These are phyloP conservation scores for Epinephelus malabaricus DNA, from an alignment of 2,797 vertebrate genomes.

Conservation along the genomic window DNA sequence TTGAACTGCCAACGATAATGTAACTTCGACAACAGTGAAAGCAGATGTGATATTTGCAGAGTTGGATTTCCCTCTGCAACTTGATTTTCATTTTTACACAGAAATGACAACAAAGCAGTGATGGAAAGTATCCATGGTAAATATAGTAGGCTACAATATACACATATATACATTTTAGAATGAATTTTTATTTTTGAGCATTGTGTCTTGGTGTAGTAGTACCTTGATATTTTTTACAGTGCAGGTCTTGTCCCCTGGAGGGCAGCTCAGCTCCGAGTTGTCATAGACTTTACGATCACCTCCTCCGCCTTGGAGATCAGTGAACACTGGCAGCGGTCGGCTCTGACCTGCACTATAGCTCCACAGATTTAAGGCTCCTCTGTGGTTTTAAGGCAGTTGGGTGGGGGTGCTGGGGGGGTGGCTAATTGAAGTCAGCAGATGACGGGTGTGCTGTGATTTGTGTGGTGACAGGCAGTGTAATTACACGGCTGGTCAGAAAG, in stretches of 20 bases:
- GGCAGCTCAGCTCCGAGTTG: constrained; percentile 47
- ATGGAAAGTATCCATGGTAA: constrained; percentile 8
- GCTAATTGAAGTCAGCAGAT: constrained; percentile 84
- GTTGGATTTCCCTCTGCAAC: not conserved
- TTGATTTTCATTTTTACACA: not conserved
- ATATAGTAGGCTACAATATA: not conserved
- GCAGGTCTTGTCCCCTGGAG: constrained; percentile 40
- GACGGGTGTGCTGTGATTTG: constrained; percentile 81
- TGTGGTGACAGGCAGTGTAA: constrained; percentile 82
- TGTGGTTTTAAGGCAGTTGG: constrained; percentile 60
- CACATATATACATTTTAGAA: not conserved
- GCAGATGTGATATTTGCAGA: constrained; percentile 8
- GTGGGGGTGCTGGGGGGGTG: constrained; percentile 22
- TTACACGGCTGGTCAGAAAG: constrained; percentile 80
- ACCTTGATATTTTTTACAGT: constrained; percentile 29
- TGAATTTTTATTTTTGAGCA: not conserved
- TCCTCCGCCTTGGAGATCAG: constrained; percentile 71
- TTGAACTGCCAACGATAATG: constrained; percentile 17
- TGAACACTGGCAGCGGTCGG: constrained; percentile 51
- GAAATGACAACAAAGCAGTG: not conserved
- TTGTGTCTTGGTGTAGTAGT: not conserved
- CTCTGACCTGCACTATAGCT: constrained; percentile 57
- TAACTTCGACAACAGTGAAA: constrained; percentile 6
- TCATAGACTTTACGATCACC: constrained; percentile 73
- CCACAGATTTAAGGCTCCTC: constrained; percentile 69